Percentiles rank a stretch among this genome's conserved stretches.
phyloP scores from a whole-genome alignment of 2,113 vertebrate genomes.

The Cromileptes altivelis region DNA sequence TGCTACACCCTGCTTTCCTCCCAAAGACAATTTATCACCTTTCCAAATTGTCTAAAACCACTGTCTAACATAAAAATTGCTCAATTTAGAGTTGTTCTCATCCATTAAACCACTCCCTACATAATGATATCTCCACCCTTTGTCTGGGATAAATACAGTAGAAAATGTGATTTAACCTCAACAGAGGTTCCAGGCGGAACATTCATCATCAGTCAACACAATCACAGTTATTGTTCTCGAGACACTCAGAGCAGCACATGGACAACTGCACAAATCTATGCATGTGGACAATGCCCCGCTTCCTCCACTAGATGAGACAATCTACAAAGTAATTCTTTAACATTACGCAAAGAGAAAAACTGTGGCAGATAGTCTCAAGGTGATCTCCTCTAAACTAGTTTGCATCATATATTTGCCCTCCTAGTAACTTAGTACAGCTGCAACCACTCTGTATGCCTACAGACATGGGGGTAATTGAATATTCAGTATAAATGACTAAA shows the following conservation, averaged over 20 bases:
- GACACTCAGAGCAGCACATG: slow-evolving; percentile 3
- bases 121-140: slow-evolving; percentile 40
- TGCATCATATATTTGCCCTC: background rate
- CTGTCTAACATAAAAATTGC: slow-evolving; percentile 5
- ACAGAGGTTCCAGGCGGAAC: slow-evolving; percentile 37
- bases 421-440: slow-evolving; percentile 10
- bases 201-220: slow-evolving; percentile 44
- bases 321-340: slow-evolving; percentile 7
- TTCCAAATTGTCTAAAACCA: slow-evolving; percentile 16
- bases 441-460: background rate
- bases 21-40: slow-evolving; percentile 20
- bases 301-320: background rate
- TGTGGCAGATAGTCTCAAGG: slow-evolving; percentile 8
- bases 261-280: slow-evolving; percentile 3
- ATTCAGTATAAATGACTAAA: slow-evolving; percentile 1
- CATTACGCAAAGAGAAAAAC: background rate
- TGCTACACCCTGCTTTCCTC: slow-evolving; percentile 29
- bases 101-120: slow-evolving; percentile 32
- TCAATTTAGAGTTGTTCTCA: slow-evolving; percentile 32
- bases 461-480: background rate
- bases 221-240: slow-evolving; percentile 37
- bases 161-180: slow-evolving; percentile 35
- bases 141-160: slow-evolving; percentile 24
- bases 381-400: background rate
- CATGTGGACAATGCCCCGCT: background rate